Conservation (phyloP, 2,888 invertebrate species). For the Sthenelais limicola region DNA sequence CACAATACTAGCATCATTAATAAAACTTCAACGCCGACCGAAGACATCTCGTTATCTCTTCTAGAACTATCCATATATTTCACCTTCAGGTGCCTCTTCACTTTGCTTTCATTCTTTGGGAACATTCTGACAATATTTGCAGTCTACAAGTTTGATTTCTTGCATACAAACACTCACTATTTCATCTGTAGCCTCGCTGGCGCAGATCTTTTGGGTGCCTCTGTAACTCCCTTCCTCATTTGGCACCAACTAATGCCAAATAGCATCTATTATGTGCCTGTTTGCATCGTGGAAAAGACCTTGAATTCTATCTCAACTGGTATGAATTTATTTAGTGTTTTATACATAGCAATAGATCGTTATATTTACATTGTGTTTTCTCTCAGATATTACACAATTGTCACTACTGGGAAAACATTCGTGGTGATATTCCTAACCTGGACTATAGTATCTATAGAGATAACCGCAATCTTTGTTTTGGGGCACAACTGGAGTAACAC, state of each 20-base stretch:
- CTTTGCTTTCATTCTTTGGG: no score
- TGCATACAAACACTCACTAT: no score
- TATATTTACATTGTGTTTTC: conserved; percentile 1
- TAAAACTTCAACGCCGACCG: no score
- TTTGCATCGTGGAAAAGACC: not conserved
- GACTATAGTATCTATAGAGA: not conserved
- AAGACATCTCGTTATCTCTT: no score
- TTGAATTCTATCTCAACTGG: not conserved
- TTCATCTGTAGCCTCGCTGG: no score
- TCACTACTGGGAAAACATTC: not conserved
- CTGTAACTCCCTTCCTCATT: no score
- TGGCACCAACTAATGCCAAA: not conserved
- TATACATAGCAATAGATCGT: not conserved
- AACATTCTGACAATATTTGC: no score
- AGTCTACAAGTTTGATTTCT: no score
- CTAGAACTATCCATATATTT: no score
- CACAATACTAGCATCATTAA: no score
- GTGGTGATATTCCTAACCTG: not conserved
- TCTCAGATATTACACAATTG: not conserved
- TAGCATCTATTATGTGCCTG: not conserved
- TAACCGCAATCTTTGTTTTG: not conserved
- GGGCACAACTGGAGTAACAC: not conserved
- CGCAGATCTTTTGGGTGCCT: no score
- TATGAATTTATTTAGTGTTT: not conserved
- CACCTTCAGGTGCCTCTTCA: no score